Conservation (phyloP, 1,140 invertebrate genomes). For the Drosophila tristis region DNA sequence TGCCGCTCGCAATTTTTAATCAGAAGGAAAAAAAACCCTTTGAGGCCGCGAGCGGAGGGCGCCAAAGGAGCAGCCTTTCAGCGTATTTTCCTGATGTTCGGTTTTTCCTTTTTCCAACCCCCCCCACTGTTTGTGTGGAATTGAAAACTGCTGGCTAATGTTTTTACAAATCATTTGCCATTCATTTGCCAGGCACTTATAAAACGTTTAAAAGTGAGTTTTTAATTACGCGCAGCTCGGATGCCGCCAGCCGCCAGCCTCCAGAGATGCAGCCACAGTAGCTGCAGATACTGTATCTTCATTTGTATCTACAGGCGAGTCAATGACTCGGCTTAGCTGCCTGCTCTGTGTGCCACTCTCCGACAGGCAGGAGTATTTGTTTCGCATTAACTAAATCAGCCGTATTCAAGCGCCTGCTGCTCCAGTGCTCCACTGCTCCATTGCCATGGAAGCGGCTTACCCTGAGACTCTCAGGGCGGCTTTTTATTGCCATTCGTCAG, state of each 20-base stretch:
- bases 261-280: background rate
- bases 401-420: conserved; percentile 59
- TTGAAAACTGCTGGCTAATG: conserved; percentile 50
- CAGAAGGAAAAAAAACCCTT: conserved; percentile 62
- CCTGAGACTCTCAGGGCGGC: conserved; percentile 16
- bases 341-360: background rate
- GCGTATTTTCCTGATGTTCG: conserved; percentile 5
- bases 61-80: conserved; percentile 51
- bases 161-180: conserved; percentile 78
- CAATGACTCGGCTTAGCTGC: conserved; percentile 42
- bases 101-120: background rate
- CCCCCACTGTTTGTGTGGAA: conserved; percentile 16
- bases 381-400: conserved; percentile 73
- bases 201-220: conserved; percentile 71
- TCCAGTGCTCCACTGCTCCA: conserved; percentile 34
- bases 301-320: conserved; percentile 18
- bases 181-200: conserved; percentile 70
- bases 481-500: conserved; percentile 44
- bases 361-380: conserved; percentile 54
- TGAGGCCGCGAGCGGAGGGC: conserved; percentile 41
- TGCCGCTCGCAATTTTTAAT: conserved; percentile 70
- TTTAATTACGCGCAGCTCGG: conserved; percentile 58
- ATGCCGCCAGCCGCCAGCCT: background rate
- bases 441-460: conserved; percentile 58
- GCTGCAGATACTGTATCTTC: conserved; percentile 27